These are phyloP conservation scores for Didymodactylos carnosus DNA, from an alignment of 2,888 invertebrate genomes.

Conservation along the genomic window DNA sequence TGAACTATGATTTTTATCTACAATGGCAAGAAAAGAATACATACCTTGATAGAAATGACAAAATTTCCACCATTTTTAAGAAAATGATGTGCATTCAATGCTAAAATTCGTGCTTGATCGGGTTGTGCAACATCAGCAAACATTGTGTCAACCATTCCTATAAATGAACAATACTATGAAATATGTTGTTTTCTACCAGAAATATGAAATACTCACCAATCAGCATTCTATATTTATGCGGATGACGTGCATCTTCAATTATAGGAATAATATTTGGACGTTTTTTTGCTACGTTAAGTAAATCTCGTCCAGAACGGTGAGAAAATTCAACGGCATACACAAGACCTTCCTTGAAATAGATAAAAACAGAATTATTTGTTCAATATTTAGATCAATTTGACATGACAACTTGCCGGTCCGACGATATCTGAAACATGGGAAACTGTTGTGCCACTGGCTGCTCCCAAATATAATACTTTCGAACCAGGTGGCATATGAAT, in stretches of 20 bases:
- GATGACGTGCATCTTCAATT: conserved; percentile 95
- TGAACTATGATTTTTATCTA: neutral
- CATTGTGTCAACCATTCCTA: conserved; percentile 75
- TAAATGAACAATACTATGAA: neutral
- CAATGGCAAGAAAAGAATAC: conserved; percentile 10
- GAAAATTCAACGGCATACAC: conserved; percentile 99
- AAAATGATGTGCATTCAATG: conserved; percentile 82
- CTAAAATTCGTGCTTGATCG: conserved; percentile 92
- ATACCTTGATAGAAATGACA: conserved; percentile 92
- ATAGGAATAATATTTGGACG: conserved; percentile 95
- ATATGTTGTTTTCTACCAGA: neutral
- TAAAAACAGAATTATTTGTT: no score
- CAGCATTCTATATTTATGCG: conserved; percentile 94
- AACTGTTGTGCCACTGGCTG: conserved; percentile 94
- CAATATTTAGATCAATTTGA: no score
- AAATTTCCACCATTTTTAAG: conserved; percentile 90
- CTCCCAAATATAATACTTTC: conserved; percentile 85
- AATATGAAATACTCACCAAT: conserved; percentile 39
- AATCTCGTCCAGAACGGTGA: conserved; percentile 76
- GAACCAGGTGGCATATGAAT: conserved; percentile 88
- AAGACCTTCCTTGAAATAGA: conserved; percentile 69
- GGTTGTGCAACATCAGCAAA: conserved; percentile 99
- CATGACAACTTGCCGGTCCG: conserved; percentile 64
- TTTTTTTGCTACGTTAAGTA: conserved; percentile 93
- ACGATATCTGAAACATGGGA: conserved; percentile 95